Evolutionary conservation across 2,888 invertebrate species (phyloP).

Genomic region (Dryadula phaetusa): DNA sequence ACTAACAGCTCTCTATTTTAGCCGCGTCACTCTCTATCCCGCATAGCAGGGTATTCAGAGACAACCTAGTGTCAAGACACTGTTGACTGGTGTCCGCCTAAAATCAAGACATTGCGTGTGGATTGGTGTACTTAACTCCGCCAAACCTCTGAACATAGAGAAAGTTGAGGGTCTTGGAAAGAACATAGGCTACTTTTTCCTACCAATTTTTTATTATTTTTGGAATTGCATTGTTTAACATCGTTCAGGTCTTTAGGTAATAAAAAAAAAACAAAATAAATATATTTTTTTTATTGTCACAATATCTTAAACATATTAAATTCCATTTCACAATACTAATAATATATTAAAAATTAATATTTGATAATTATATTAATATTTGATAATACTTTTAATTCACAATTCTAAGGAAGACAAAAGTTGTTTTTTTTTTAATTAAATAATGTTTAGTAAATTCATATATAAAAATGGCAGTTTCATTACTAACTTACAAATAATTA

Average conservation of each 20-base stretch:
- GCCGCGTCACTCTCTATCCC: too few species aligned
- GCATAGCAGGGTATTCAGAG: too few species aligned
- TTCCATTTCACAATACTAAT: background rate
- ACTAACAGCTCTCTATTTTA: too few species aligned
- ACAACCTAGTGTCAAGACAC: too few species aligned
- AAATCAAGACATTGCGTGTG: too few species aligned
- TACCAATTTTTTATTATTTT: too few species aligned
- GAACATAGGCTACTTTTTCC: too few species aligned
- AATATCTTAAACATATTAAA: background rate
- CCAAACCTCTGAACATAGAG: too few species aligned
- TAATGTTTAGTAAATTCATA: background rate
- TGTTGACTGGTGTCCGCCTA: too few species aligned
- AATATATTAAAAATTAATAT: background rate
- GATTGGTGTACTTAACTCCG: too few species aligned
- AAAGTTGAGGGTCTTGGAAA: too few species aligned
- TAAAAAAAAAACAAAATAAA: background rate
- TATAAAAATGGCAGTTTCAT: constrained; percentile 13
- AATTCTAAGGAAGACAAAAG: constrained; percentile 9
- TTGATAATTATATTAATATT: background rate
- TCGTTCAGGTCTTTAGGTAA: background rate
- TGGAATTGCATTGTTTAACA: too few species aligned
- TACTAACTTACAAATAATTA: background rate
- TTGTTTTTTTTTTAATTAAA: constrained; percentile 3
- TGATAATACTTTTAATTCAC: background rate
- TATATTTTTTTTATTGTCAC: background rate